phyloP scores from a whole-genome alignment of 2,888 invertebrate species.

The Muschampia plurimacula region DNA sequence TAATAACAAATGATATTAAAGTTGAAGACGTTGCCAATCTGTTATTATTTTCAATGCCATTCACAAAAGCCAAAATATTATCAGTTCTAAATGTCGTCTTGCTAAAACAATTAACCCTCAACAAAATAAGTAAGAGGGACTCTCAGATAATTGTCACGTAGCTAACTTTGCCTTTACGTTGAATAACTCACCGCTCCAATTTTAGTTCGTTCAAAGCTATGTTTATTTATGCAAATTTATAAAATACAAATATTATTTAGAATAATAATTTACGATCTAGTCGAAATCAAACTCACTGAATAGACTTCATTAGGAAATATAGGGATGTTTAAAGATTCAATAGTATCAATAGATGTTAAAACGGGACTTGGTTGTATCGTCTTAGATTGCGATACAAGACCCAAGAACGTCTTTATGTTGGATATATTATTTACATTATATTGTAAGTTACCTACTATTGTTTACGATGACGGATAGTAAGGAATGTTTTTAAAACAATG shows the following conservation, averaged over 20 bases:
- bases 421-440: background rate
- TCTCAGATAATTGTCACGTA: constrained; percentile 34
- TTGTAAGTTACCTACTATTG: constrained; percentile 3
- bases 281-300: constrained; percentile 18
- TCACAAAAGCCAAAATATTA: constrained; percentile 13
- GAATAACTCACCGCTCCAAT: constrained; percentile 28
- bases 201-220: constrained; percentile 27
- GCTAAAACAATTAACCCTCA: constrained; percentile 32
- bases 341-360: background rate
- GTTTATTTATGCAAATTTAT: constrained; percentile 25
- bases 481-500: background rate
- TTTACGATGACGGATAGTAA: background rate
- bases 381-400: background rate
- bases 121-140: constrained; percentile 21
- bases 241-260: constrained; percentile 24
- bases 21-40: too few relatives aligned
- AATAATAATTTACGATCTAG: constrained; percentile 22
- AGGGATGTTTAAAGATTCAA: background rate
- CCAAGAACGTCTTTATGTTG: background rate
- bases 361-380: background rate
- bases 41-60: background rate
- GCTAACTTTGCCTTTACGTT: constrained; percentile 29
- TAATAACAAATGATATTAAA: too few relatives aligned
- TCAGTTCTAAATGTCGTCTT: constrained; percentile 15
- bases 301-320: constrained; percentile 14